Base-by-base conservation (phyloP, 2,797 vertebrate species). In the Champsocephalus gunnari region DNA sequence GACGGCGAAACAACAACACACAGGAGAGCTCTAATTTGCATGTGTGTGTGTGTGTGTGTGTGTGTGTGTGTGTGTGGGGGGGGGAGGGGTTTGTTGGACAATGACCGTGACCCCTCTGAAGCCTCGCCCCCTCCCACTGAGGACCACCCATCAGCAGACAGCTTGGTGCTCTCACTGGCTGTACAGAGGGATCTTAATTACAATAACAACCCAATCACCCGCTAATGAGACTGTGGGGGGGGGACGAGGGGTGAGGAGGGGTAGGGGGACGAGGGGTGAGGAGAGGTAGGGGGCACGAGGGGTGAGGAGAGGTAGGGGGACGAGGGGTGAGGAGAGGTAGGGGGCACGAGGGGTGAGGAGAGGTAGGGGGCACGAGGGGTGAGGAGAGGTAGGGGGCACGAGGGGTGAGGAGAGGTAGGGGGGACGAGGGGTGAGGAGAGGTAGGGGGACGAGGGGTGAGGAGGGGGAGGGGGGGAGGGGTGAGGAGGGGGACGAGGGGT, bases 201-300 rank as follows among this genome's bases (percentile, higher is more conserved):
- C 86, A 93, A 91, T 84, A 92, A 92, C 91, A 91, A 87, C 82
- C 84, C 87, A 92, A 90, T 90, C 84, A 88, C 82, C 57, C 74
- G 1, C 87, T 90, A 92, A 92, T 89, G 89, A 93, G 88, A 73
- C 47, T 1, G 44, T 51, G 47, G 24, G 55, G 53, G 55, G 53
- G 62, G 32, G 34, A 3, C 21, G 21, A 21, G 21, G 21, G 21
- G 21, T 21, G 21, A 21, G 21, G 21, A 21, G 21, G 0, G 21
- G 21, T 21, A 21, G 21, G 21, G 21, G 21, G 21, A 21, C 21
- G 21, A 21, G 21, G 21, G 21, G 21, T 21, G 21, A 21, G 21
- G 21, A 21, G 21, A 21, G 21, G 21, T 21, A 21, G 21, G 21
- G 21, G 21, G 21, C n/a, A 21, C 21, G 21, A 21, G 21, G 21